These are phyloP conservation scores for Hyalella azteca DNA, from an alignment of 2,888 invertebrate genomes.

Conservation along the genomic window DNA sequence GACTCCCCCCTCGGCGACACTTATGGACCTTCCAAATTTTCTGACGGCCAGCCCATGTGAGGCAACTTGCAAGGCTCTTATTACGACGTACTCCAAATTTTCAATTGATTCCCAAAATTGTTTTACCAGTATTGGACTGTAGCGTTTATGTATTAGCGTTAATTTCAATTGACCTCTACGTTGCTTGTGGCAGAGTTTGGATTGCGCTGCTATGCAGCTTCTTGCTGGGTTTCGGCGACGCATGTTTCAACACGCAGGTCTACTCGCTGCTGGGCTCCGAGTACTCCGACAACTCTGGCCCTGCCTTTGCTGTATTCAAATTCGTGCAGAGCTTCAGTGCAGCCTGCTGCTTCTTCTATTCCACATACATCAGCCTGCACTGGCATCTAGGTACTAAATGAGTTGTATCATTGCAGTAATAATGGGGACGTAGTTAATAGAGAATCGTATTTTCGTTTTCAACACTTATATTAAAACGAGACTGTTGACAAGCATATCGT, in stretches of 20 bases:
- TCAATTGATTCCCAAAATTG: too few relatives aligned
- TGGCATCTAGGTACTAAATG: conserved; percentile 76
- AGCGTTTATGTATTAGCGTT: too few relatives aligned
- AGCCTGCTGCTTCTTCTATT: conserved; percentile 84
- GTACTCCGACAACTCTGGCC: conserved; percentile 86
- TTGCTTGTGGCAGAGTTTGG: conserved; percentile 64
- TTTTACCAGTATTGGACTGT: too few relatives aligned
- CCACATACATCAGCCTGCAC: conserved; percentile 74
- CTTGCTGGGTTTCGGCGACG: conserved; percentile 92
- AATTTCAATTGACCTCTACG: too few relatives aligned
- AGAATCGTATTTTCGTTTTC: too few relatives aligned
- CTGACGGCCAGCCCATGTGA: conserved; percentile 62
- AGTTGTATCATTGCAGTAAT: too few relatives aligned
- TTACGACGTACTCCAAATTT: too few relatives aligned
- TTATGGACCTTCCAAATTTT: conserved; percentile 67
- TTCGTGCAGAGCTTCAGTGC: conserved; percentile 91
- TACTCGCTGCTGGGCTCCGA: conserved; percentile 90
- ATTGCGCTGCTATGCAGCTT: conserved; percentile 89
- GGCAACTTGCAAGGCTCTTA: background rate
- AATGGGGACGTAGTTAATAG: too few relatives aligned
- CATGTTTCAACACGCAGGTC: conserved; percentile 96
- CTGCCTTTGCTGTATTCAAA: conserved; percentile 97
- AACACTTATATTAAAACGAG: too few relatives aligned
- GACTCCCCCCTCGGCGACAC: conserved; percentile 77
- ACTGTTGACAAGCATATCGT: too few relatives aligned